These are phyloP conservation scores for Mesocricetus auratus DNA, from an alignment of 2,113 vertebrate species.

Conservation along the genomic window DNA sequence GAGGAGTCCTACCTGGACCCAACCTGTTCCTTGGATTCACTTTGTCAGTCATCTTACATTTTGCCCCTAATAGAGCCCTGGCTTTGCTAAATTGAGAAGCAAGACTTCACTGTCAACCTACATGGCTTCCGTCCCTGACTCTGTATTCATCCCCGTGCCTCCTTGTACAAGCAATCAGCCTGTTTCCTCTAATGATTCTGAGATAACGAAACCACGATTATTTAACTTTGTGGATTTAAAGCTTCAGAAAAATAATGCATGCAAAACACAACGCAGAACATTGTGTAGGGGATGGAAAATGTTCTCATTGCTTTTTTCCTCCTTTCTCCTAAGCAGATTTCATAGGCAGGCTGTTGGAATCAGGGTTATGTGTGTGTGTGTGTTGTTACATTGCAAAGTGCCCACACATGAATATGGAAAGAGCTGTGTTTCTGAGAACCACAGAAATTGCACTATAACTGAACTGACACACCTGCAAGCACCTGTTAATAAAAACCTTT, in stretches of 20 bases:
- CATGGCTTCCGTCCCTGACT: not conserved
- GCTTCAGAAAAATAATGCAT: not conserved
- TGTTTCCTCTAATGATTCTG: not conserved
- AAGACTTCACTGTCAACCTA: not conserved
- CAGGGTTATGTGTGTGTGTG: not conserved
- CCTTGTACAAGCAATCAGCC: not conserved
- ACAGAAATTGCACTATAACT: not conserved
- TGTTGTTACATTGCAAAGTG: not conserved
- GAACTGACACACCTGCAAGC: not conserved
- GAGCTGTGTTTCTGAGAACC: not conserved
- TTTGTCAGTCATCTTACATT: fast-evolving
- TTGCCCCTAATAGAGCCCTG: fast-evolving
- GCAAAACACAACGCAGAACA: fast-evolving
- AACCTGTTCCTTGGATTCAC: fast-evolving
- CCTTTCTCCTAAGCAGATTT: not conserved
- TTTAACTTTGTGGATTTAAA: not conserved
- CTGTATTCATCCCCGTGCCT: fast-evolving
- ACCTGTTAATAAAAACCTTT: not conserved
- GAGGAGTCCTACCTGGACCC: not conserved
- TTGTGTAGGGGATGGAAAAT: fast-evolving
- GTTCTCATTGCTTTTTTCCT: fast-evolving
- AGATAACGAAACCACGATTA: not conserved
- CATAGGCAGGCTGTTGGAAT: not conserved
- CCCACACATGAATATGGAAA: not conserved
- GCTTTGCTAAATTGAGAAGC: not conserved